Conservation (phyloP, 2,888 invertebrate species). For the Geophilus truncorum region DNA sequence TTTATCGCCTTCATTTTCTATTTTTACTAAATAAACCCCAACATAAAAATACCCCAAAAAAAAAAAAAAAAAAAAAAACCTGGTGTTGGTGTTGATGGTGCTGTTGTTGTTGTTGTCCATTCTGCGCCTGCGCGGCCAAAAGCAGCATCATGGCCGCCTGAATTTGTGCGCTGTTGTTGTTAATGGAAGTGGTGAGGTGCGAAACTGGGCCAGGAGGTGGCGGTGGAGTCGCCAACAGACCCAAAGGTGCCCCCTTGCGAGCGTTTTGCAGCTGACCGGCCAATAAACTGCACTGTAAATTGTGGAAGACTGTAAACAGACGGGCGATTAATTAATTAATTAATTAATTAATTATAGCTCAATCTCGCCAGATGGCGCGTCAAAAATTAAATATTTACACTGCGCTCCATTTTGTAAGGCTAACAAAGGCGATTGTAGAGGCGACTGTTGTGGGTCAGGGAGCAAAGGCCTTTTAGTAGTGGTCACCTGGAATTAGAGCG, state of each 20-base stretch:
- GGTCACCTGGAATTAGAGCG: constrained; percentile 18
- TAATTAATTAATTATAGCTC: too few relatives aligned
- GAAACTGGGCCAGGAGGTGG: constrained; percentile 25
- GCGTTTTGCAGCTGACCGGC: neutral
- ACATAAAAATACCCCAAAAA: too few relatives aligned
- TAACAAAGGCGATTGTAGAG: constrained; percentile 30
- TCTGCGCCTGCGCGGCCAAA: constrained; percentile 46
- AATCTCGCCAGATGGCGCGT: too few relatives aligned
- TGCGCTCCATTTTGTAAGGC: constrained; percentile 35
- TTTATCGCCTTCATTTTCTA: too few relatives aligned
- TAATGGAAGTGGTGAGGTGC: neutral
- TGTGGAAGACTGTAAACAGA: constrained; percentile 32
- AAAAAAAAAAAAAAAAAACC: too few relatives aligned
- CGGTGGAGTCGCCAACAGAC: neutral
- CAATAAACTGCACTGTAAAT: constrained; percentile 31
- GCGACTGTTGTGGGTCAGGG: constrained; percentile 33
- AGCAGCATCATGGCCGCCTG: constrained; percentile 47
- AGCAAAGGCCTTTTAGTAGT: constrained; percentile 33
- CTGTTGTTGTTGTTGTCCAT: too few relatives aligned
- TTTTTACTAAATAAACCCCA: too few relatives aligned
- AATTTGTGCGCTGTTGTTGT: constrained; percentile 35
- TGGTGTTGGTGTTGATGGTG: too few relatives aligned
- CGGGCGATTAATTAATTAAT: too few relatives aligned
- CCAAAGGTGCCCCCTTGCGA: neutral
- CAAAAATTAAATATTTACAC: neutral